Evolutionary conservation across 2,113 vertebrate species (phyloP).

Genomic region (Acrocephalus arundinaceus): DNA sequence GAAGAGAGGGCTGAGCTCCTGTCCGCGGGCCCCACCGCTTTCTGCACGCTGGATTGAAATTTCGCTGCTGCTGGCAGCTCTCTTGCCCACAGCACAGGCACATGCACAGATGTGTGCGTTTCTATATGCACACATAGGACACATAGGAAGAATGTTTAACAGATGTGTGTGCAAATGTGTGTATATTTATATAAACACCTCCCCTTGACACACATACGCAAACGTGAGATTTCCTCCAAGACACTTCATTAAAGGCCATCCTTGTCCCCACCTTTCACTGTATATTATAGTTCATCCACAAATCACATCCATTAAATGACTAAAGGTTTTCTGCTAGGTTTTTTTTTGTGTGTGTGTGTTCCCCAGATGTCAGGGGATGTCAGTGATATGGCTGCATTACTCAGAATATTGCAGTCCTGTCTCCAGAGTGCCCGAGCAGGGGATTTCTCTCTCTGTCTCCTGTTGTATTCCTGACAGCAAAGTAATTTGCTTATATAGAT

Average conservation of each 20-base stretch:
- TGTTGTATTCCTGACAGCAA: conserved; percentile 52
- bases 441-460: conserved; percentile 37
- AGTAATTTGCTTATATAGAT: conserved; percentile 61
- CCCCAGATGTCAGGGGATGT: conserved; percentile 42
- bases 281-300: conserved; percentile 30
- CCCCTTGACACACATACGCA: neutral
- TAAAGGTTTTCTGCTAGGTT: neutral
- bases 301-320: conserved; percentile 40
- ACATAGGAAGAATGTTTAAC: neutral
- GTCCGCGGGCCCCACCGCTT: neutral
- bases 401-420: conserved; percentile 10
- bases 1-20: conserved; percentile 45
- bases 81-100: neutral
- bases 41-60: conserved; percentile 9
- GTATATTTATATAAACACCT: neutral
- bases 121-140: neutral
- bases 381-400: conserved; percentile 23
- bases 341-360: neutral
- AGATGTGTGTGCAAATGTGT: neutral
- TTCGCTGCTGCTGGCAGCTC: conserved; percentile 15
- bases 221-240: neutral
- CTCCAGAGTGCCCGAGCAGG: neutral
- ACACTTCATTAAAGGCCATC: conserved; percentile 22
- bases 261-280: conserved; percentile 15
- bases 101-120: neutral